Base-by-base conservation (phyloP, 2,888 invertebrate species). In the Ischnus inquisitorius region DNA sequence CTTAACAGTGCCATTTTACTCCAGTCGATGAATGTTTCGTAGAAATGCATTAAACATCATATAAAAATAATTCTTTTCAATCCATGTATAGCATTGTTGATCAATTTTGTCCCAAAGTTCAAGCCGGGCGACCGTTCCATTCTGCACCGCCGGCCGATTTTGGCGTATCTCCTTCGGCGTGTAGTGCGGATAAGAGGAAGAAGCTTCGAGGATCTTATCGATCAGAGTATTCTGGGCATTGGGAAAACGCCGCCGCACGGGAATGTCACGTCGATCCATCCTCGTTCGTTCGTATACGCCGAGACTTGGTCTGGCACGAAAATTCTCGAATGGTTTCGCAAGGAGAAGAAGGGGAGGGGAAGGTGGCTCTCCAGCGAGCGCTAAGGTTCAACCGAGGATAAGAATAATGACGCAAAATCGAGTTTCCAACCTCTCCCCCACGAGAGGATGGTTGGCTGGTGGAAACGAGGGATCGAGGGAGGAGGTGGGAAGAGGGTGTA, bases 361-460 rank as follows among this genome's bases (percentile, higher is more conserved):
- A 64, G 22, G 22, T 14, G 28, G 54, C 60, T 43, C n/a, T 3
- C 60, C 39, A 16, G 64, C 16, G 14, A 12, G 77, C 67, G 51
- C 46, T 85, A 79, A 86, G 89, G 86, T 88, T 89, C 88, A 82
- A 57, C 86, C 84, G 48, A 69, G 83, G 79, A 83, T 79, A 83
- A 83, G 83, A 83, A 83, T 83, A 83, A 83, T 83, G 83, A 83
- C 83, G 83, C 75, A 76, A 83, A 83, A 83, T 83, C 79, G 83
- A 83, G 83, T 83, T 79, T 79, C 72, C 83, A 41, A 5, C 65
- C 65, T 41, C 41, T 6, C 46, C 83, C 65, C 57, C 75, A 19
- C 39, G 34, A 39, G 69, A 60, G 68, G 60, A 51, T n/a, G 64
- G 48, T 51, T 65, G 60, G 54, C 43, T 10, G 60, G 79, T 60